A percentile compares a stretch with the other conserved stretches of the same genome.
Conservation (phyloP, 2,888 invertebrate species). For the Oxyteleia sp. region DNA sequence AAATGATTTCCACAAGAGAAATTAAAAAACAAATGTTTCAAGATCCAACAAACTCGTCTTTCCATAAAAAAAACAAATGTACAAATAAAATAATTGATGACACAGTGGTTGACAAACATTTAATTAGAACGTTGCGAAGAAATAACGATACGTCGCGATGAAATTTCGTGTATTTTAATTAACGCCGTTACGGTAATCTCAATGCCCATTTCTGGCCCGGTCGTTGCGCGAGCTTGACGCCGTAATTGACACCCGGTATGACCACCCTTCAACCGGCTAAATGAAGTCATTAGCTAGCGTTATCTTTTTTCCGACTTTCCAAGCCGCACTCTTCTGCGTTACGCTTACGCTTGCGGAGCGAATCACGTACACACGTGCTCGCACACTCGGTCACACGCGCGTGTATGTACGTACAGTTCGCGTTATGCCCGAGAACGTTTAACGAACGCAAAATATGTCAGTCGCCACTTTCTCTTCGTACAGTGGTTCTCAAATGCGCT, state of each 20-base stretch:
- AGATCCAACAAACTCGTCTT: too few species aligned
- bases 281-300: constrained; percentile 79
- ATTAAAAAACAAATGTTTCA: too few species aligned
- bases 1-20: too few species aligned
- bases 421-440: constrained; percentile 73
- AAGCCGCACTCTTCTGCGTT: constrained; percentile 51
- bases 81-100: constrained; percentile 25
- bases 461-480: constrained; percentile 85
- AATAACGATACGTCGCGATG: constrained; percentile 21
- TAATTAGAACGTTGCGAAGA: constrained; percentile 33
- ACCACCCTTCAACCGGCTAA: constrained; percentile 75
- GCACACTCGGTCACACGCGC: constrained; percentile 31
- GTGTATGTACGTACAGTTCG: constrained; percentile 30
- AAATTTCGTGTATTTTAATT: constrained; percentile 56
- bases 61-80: constrained; percentile 1
- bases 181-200: constrained; percentile 38
- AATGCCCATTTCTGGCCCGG: constrained; percentile 72
- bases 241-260: constrained; percentile 76
- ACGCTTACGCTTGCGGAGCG: constrained; percentile 41
- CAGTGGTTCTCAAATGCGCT: constrained; percentile 86
- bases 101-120: constrained; percentile 2
- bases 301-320: constrained; percentile 48
- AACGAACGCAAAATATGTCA: constrained; percentile 77
- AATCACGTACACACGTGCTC: constrained; percentile 36
- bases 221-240: constrained; percentile 70